Base-by-base conservation (phyloP, 2,888 invertebrate genomes). In the Glomeris marginata region DNA sequence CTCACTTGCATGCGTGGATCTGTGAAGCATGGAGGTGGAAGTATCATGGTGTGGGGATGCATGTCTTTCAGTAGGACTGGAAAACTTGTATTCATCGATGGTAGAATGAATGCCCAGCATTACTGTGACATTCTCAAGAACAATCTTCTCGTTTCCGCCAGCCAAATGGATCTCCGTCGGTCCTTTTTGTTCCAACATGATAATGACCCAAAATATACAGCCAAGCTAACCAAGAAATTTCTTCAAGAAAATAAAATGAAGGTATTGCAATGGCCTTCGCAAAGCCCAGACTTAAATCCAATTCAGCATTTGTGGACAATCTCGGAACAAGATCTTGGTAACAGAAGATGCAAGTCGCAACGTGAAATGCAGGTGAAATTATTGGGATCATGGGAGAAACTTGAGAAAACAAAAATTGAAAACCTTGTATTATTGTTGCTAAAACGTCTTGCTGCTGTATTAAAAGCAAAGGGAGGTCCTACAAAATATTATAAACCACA, bases 161-260 rank as follows among this genome's bases (percentile, higher is more conserved):
- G 2, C n/a, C 20, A 45, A 45, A 11, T 43, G 18, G 18, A n/a
- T 2, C 4, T 47, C n/a, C 15, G 21, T 8, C 35, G 34, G 15
- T 20, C 18, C 35, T 5, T 48, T 6, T 10, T 42, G 18, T 48
- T 48, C 33, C 28, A 49, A 43, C 45, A 49, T 6, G 45, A 49
- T 18, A 45, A 36, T 45, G 37, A 45, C 13, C 49, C 45, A 11
- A 50, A 50, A 18, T 44, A 50, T 45, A 50, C 50, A 18, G 37
- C 50, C 18, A 10, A 16, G 13, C 13, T 20, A 18, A 45, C 43
- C 33, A 50, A 45, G 38, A 21, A 45, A 37, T 50, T 11, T 18
- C n/a, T 50, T n/a, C 11, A 22, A 20, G 20, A 45, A 15, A 2
- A 35, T 34, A 35, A 34, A 36, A 11, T 38, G 16, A 13, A 22